Evolutionary conservation across 2,888 invertebrate genomes (phyloP).

Genomic region (Branchipolynoe longqiensis): DNA sequence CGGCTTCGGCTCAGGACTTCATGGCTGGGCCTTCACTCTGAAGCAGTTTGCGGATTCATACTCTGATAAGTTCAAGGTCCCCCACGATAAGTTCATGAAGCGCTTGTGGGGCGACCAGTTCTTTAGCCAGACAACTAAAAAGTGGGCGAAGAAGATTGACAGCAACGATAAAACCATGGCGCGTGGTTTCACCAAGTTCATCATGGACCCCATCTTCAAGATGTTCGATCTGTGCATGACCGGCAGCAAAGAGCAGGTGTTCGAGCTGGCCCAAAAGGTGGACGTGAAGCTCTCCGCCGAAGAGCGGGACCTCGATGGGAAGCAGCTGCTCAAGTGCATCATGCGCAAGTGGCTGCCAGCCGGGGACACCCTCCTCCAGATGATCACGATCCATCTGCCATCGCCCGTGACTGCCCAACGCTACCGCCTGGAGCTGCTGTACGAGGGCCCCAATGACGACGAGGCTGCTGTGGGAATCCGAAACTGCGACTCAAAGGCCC

Average conservation of each 20-base stretch:
- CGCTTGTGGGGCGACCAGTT: slow-evolving; percentile 98
- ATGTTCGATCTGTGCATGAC: slow-evolving; percentile 93
- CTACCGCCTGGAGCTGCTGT: slow-evolving; percentile 99
- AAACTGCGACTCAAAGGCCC: slow-evolving; percentile 97
- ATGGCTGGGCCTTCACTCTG: slow-evolving; percentile 99
- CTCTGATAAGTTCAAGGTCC: slow-evolving; percentile 96
- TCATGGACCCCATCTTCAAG: slow-evolving; percentile 98
- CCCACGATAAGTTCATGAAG: slow-evolving; percentile 98
- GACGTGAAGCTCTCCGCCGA: slow-evolving; percentile 95
- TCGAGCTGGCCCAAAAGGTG: slow-evolving; percentile 92
- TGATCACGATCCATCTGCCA: slow-evolving; percentile 99
- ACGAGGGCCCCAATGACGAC: slow-evolving; percentile 98
- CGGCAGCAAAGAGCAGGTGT: slow-evolving; percentile 96
- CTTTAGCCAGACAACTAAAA: slow-evolving; percentile 98
- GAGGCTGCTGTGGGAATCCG: slow-evolving; percentile 91
- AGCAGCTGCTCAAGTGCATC: slow-evolving; percentile 86
- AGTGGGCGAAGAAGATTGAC: slow-evolving; percentile 96
- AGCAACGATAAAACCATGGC: slow-evolving; percentile 83
- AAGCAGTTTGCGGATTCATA: slow-evolving; percentile 99
- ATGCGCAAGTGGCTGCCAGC: slow-evolving; percentile 99
- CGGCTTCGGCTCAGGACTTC: slow-evolving; percentile 99
- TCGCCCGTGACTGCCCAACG: slow-evolving; percentile 99
- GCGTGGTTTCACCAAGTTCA: slow-evolving; percentile 99
- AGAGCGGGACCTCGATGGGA: slow-evolving; percentile 86
- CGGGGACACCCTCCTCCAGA: slow-evolving; percentile 99